Evolutionary conservation across 1,140 invertebrate species (phyloP), one percentile per base, ranked within the genome.

Genomic region (Nasonia vitripennis): DNA sequence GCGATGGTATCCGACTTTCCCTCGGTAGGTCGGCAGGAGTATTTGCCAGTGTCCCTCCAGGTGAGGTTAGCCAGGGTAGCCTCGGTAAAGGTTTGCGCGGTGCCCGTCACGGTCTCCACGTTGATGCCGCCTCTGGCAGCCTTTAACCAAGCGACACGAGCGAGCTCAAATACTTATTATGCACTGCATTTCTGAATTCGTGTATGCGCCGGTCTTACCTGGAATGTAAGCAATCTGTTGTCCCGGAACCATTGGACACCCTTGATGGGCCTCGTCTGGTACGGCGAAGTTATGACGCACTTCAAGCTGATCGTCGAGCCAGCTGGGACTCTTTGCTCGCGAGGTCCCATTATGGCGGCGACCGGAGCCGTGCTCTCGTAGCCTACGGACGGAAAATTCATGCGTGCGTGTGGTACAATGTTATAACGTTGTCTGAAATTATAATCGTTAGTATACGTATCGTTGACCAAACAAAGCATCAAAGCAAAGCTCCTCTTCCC

Each of bases 11-110:
- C 93, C 6, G 93, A 90, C 48, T 92, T 92, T 55, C 93, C 93
- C 84, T 94, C 93, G 23, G 92, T 90, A 2, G 95, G 94, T 87
- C 92, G 90, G 89, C 95, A 95, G 31, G 94, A 94, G 88, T 95
- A 95, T 88, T 94, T 95, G 6, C 94, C 95, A 0, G 93, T 91
- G 86, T 95, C 94, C 70, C 89, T 87, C 23, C 86, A 81, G 27
- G 91, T 92, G 37, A 94, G 90, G n/a, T 90, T 89, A 45, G 93
- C 92, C 80, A 94, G 89, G 75, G 94, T 95, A 74, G 93, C 91
- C 86, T 92, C 91, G 68, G 93, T 94, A 80, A 93, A 89, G 6
- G 94, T 93, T 68, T 93, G 91, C 12, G 91, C 90, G 5, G 92
- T 91, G n/a, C 91, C 91, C 80, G 89, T 91, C 85, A 93, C 94